These are phyloP conservation scores for Mycteria americana DNA, from an alignment of 2,797 vertebrate genomes.

Conservation along the genomic window DNA sequence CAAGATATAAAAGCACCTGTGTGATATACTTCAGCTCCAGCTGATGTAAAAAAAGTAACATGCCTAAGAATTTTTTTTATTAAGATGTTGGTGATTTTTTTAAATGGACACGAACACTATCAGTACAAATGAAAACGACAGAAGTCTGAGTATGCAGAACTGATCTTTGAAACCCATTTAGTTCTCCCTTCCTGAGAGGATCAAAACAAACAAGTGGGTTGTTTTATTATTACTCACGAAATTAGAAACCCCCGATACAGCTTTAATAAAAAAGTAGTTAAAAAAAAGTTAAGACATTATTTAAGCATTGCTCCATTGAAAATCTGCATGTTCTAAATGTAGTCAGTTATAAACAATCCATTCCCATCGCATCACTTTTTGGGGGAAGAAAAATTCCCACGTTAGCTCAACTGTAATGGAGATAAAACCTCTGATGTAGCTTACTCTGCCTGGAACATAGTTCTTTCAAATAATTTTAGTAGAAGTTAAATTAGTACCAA, in stretches of 20 bases:
- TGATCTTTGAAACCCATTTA: neutral
- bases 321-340: neutral
- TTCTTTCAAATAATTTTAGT: neutral
- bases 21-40: neutral
- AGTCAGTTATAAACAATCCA: neutral
- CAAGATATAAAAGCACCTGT: neutral
- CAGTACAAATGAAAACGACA: neutral
- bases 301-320: neutral
- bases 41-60: neutral
- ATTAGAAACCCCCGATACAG: neutral
- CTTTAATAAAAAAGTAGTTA: neutral
- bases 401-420: neutral
- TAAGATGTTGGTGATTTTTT: neutral
- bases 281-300: neutral
- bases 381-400: neutral
- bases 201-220: neutral
- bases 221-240: neutral
- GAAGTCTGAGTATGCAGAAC: neutral
- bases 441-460: neutral
- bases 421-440: neutral
- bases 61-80: neutral
- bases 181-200: neutral
- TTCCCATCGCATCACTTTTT: neutral
- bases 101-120: neutral
- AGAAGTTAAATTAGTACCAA: constrained; percentile 1